These are phyloP conservation scores for Rhizoglyphus robini DNA, from an alignment of 1,140 invertebrate species.

Conservation along the genomic window DNA sequence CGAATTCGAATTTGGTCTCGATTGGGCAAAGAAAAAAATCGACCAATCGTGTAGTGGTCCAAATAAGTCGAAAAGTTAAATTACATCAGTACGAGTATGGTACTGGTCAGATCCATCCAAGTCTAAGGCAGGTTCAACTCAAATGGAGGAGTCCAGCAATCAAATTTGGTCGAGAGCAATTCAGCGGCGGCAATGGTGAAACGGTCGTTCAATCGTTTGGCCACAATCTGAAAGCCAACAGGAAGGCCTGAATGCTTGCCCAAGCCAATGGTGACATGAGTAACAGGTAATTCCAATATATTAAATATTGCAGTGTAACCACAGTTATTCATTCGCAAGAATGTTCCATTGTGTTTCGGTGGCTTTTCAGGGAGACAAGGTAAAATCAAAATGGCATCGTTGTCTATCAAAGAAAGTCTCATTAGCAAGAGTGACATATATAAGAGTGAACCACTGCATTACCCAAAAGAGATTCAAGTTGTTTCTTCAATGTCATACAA, in stretches of 20 bases:
- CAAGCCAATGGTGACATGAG: slow-evolving; percentile 35
- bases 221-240: slow-evolving; percentile 37
- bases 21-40: too few species aligned
- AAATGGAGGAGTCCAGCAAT: slow-evolving; percentile 11
- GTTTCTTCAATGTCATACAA: slow-evolving; percentile 12
- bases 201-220: slow-evolving; percentile 33
- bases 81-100: too few species aligned
- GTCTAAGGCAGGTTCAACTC: too few species aligned
- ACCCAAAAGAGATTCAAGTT: slow-evolving; percentile 14
- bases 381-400: slow-evolving; percentile 33
- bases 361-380: slow-evolving; percentile 35
- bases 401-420: slow-evolving; percentile 11
- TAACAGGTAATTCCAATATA: slow-evolving; percentile 34
- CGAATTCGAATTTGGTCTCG: too few species aligned
- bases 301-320: slow-evolving; percentile 37
- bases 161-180: slow-evolving; percentile 33
- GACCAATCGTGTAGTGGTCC: too few species aligned
- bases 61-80: too few species aligned
- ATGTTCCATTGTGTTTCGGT: slow-evolving; percentile 35
- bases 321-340: slow-evolving; percentile 34
- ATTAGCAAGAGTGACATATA: not conserved
- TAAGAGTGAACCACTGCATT: not conserved
- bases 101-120: too few species aligned
- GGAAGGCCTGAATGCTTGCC: slow-evolving; percentile 32
- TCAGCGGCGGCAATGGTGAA: slow-evolving; percentile 37